These are phyloP conservation scores for Collichthys lucidus DNA, from an alignment of 2,113 vertebrate species.

Conservation along the genomic window DNA sequence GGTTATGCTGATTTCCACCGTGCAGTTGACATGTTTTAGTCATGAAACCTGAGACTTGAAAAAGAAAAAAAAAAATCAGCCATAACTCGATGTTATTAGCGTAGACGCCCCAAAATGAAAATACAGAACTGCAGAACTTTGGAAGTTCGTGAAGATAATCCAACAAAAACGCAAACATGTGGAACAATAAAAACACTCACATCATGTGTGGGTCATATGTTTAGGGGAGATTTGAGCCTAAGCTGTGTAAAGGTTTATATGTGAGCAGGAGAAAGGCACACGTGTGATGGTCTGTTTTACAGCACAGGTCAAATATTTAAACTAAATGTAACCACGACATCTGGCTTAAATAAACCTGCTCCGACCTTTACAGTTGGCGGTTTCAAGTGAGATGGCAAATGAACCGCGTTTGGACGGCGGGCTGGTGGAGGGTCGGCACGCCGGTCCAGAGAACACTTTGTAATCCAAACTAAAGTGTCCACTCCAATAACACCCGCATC, in stretches of 20 bases:
- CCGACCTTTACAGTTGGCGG: slow-evolving; percentile 4
- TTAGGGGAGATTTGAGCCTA: background rate
- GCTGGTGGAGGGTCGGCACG: background rate
- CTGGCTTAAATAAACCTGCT: slow-evolving; percentile 56
- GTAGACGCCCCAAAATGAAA: slow-evolving; percentile 4
- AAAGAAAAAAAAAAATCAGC: slow-evolving; percentile 6
- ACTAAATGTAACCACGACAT: slow-evolving; percentile 55
- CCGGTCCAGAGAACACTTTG: background rate
- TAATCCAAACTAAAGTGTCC: slow-evolving; percentile 6
- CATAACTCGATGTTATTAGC: slow-evolving; percentile 19
- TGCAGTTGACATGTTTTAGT: slow-evolving; percentile 32
- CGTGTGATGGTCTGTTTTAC: slow-evolving; percentile 51
- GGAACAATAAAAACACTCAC: background rate
- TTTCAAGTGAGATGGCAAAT: slow-evolving; percentile 1
- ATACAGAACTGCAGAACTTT: slow-evolving; percentile 21
- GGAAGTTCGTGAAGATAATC: background rate
- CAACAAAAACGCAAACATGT: background rate
- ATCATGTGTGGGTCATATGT: slow-evolving; percentile 23
- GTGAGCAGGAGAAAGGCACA: background rate
- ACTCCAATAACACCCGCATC: background rate
- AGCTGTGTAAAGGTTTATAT: slow-evolving; percentile 10
- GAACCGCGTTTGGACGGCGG: slow-evolving; percentile 12
- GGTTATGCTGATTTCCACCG: slow-evolving; percentile 38
- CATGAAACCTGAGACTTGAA: slow-evolving; percentile 28
- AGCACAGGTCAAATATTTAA: slow-evolving; percentile 64